A percentile compares a stretch with the other conserved stretches of the same genome.
Conservation (phyloP, 1,140 invertebrate species). For the Saccostrea glomerata region DNA sequence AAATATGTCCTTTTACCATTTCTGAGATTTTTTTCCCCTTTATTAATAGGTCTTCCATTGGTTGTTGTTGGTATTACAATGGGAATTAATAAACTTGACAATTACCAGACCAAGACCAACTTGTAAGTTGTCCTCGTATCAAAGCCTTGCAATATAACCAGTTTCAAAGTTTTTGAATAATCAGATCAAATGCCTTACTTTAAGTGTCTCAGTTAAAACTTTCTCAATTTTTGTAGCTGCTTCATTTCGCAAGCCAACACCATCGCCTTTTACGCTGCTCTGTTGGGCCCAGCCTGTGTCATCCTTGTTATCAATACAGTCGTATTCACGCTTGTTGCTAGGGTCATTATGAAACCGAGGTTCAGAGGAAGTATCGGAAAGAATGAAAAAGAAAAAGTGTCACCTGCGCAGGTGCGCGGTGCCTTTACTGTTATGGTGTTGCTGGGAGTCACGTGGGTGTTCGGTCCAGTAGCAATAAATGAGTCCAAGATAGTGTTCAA, state of each 20-base stretch:
- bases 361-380: slow-evolving; percentile 64
- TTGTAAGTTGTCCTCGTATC: slow-evolving; percentile 67
- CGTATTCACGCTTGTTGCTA: slow-evolving; percentile 80
- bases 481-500: slow-evolving; percentile 79
- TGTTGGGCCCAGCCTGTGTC: slow-evolving; percentile 79
- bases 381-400: slow-evolving; percentile 61
- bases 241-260: slow-evolving; percentile 75
- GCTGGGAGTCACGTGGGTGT: slow-evolving; percentile 82
- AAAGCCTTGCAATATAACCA: no score
- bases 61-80: slow-evolving; percentile 76
- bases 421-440: slow-evolving; percentile 82
- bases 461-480: slow-evolving; percentile 81
- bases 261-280: slow-evolving; percentile 78
- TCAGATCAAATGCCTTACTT: neutral
- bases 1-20: neutral
- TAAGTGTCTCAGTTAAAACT: neutral
- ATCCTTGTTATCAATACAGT: slow-evolving; percentile 80
- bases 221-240: slow-evolving; percentile 73
- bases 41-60: slow-evolving; percentile 77
- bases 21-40: neutral
- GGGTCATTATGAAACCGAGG: slow-evolving; percentile 79
- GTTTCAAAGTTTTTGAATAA: neutral
- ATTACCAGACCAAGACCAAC: slow-evolving; percentile 69
- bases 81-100: slow-evolving; percentile 69
- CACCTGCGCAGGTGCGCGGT: slow-evolving; percentile 79